Percentiles rank a stretch among this genome's conserved stretches.
Evolutionary conservation across 2,797 vertebrate genomes (phyloP).

Genomic region (Chelmon rostratus): DNA sequence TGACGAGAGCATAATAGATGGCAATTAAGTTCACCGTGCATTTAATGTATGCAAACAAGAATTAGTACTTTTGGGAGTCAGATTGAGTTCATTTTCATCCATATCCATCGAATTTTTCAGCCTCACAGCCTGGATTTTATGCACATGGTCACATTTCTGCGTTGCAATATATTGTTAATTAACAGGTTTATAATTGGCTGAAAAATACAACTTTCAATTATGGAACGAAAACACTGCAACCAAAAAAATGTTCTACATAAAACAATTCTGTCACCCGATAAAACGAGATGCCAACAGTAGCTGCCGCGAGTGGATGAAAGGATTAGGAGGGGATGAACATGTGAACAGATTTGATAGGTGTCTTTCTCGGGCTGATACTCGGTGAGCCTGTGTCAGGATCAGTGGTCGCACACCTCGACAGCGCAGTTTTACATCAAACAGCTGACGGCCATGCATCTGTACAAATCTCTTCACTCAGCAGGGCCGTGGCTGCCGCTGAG

Average conservation of each 20-base stretch:
- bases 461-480: conserved; percentile 7
- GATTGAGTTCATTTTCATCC: neutral
- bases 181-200: neutral
- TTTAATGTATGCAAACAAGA: neutral
- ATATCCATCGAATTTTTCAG: neutral
- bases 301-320: conserved; percentile 7
- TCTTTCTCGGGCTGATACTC: conserved; percentile 5
- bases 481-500: neutral
- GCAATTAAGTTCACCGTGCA: no score
- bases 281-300: neutral
- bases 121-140: neutral
- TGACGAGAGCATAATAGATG: no score
- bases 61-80: neutral
- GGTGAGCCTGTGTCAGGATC: conserved; percentile 30
- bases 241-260: neutral
- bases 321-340: conserved; percentile 32
- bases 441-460: neutral
- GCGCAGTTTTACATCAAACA: neutral
- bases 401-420: conserved; percentile 2
- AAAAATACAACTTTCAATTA: neutral
- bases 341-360: conserved; percentile 14
- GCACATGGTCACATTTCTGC: neutral
- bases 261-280: neutral
- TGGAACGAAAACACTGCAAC: neutral
- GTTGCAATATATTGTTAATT: neutral